phyloP scores from a whole-genome alignment of 2,797 vertebrate species.

The Cephalopachus bancanus region DNA sequence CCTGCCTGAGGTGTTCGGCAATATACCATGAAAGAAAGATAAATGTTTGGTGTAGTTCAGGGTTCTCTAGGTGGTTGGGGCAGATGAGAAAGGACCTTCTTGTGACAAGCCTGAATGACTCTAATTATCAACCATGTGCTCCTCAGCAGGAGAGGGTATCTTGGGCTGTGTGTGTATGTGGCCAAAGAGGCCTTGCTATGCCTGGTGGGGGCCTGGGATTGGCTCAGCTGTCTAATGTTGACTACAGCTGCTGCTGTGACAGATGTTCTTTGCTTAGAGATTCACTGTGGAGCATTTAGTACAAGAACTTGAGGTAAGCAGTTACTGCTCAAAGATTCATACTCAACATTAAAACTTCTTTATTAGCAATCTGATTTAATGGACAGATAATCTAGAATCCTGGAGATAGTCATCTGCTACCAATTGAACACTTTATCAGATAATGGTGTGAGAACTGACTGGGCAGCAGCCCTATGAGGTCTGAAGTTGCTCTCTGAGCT shows the following conservation, averaged over 20 bases:
- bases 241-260: constrained; percentile 66
- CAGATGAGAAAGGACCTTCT: background rate
- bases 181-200: background rate
- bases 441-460: background rate
- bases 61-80: background rate
- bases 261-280: constrained; percentile 85
- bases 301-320: constrained; percentile 80
- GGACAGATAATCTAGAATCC: constrained; percentile 73
- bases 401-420: constrained; percentile 67
- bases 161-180: background rate
- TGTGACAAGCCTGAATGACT: background rate
- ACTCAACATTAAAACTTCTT: constrained; percentile 85
- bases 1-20: background rate
- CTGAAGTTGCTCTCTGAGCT: background rate
- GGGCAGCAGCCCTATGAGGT: background rate
- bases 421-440: constrained; percentile 59
- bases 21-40: background rate
- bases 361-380: constrained; percentile 86
- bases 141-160: background rate
- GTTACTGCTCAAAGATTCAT: constrained; percentile 85
- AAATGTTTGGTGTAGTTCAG: background rate
- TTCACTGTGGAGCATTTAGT: constrained; percentile 84
- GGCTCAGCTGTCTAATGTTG: constrained; percentile 64
- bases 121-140: background rate
- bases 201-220: background rate